Evolutionary conservation across 1,140 invertebrate species (phyloP), one percentile per base, ranked within the genome.

Genomic region (Carposina sasakii): DNA sequence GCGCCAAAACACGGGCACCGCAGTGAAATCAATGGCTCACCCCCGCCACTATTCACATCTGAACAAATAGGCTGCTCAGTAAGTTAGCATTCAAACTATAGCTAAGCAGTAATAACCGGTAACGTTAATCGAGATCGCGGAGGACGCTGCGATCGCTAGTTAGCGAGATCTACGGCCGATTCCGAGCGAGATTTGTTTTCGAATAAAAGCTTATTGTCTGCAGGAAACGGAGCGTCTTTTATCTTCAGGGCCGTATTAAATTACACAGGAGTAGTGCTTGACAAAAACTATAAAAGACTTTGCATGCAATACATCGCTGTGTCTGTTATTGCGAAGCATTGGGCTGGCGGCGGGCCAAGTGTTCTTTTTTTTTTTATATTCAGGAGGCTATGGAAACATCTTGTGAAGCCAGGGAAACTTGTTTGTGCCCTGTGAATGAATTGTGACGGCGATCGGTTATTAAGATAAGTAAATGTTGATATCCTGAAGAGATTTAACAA

Each of bases 241-340:
- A 33, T 24, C 22, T 54, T 30, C 43, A 42, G 49, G 52, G 51
- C 47, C 21, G 60, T 63, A 66, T 66, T 66, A 60, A 61, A 67
- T 67, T 67, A 63, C 57, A 44, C 40, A 19, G 48, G 40, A 41
- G 30, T 23, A 49, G 47, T 45, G 45, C 54, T 68, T 62, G 42
- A 62, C 43, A 62, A 67, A 59, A 60, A 64, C 58, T 60, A 57
- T 64, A 62, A 68, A 67, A 64, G 63, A 59, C 51, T 59, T 67
- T 56, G 57, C 56, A 60, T 64, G 59, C 60, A 63, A 66, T 63
- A 66, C 63, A 54, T 48, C 44, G 42, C 39, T 48, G 39, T 52
- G 46, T 44, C 36, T 47, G 39, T 21, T 44, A 54, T 36, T 36
- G 12, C 16, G 33, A 13, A 21, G 28, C 49, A 20, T 12, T 50